Evolutionary conservation across 2,888 invertebrate species (phyloP).

Genomic region (Hermaeophaga mercurialis): DNA sequence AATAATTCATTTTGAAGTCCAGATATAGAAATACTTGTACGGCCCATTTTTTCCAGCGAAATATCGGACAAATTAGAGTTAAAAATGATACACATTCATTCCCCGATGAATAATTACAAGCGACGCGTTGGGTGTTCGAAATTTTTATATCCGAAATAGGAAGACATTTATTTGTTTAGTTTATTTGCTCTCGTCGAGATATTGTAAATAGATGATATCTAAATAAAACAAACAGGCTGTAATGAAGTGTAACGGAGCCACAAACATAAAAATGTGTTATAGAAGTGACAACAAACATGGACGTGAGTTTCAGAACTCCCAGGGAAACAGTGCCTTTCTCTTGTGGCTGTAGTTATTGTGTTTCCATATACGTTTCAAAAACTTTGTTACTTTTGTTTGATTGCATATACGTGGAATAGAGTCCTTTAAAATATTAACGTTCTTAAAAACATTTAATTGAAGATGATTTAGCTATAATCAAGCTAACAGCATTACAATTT

Average conservation of each 20-base stretch:
- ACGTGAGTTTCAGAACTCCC: slow-evolving; percentile 11
- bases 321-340: background rate
- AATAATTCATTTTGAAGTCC: too few relatives aligned
- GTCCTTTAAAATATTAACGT: background rate
- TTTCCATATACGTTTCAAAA: slow-evolving; percentile 10
- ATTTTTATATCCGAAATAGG: slow-evolving; percentile 14
- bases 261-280: slow-evolving; percentile 23
- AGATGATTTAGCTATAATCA: too few relatives aligned
- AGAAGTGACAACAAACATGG: slow-evolving; percentile 21
- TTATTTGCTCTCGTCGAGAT: slow-evolving; percentile 23
- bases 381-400: slow-evolving; percentile 6
- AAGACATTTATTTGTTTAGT: slow-evolving; percentile 17
- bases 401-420: slow-evolving; percentile 1
- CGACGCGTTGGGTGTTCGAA: slow-evolving; percentile 19
- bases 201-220: slow-evolving; percentile 26
- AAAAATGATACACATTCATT: too few relatives aligned
- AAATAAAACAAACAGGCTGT: slow-evolving; percentile 20
- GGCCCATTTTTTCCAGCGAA: too few relatives aligned
- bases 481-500: too few relatives aligned
- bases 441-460: too few relatives aligned
- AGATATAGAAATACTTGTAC: too few relatives aligned
- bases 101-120: too few relatives aligned
- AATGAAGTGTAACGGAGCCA: slow-evolving; percentile 23
- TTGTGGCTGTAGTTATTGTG: slow-evolving; percentile 3
- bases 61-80: too few relatives aligned